Conservation (phyloP, 2,797 vertebrate genomes). For the Pelochelys cantorii region DNA sequence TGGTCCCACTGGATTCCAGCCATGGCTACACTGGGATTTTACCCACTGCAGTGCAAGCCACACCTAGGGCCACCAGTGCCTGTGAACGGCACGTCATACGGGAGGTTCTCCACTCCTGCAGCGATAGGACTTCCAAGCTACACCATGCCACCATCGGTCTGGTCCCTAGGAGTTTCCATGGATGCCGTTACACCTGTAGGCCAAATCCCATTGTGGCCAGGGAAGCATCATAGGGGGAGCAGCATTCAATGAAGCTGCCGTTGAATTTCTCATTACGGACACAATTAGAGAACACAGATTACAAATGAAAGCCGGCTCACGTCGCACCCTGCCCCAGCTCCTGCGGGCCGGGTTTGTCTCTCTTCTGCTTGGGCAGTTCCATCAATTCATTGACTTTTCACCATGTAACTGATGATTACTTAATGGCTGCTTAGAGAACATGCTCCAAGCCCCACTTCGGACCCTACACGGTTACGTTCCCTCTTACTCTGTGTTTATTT, state of each 20-base stretch:
- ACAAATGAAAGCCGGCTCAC: accelerated
- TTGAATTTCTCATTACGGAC: slow-evolving; percentile 14
- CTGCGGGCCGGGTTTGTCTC: neutral
- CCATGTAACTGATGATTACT: slow-evolving; percentile 32
- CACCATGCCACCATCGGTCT: too few species aligned
- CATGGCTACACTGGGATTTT: neutral
- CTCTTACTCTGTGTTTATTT: neutral
- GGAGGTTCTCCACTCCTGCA: neutral
- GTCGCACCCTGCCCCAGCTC: neutral
- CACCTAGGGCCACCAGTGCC: neutral
- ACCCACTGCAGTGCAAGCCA: neutral
- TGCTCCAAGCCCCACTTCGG: slow-evolving; percentile 57
- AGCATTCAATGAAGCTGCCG: neutral
- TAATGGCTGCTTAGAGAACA: slow-evolving; percentile 67
- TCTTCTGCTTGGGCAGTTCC: slow-evolving; percentile 59
- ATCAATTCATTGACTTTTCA: slow-evolving; percentile 56
- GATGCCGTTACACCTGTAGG: neutral
- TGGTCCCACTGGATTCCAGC: neutral
- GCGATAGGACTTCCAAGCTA: neutral
- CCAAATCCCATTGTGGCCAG: neutral
- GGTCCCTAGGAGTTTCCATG: neutral
- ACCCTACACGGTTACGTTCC: slow-evolving; percentile 23
- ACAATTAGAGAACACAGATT: slow-evolving; percentile 18
- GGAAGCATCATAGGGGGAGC: neutral
- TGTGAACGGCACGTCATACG: neutral